Base-by-base conservation (phyloP, 2,888 invertebrate genomes). In the Cataglyphis rosenhaueri region DNA sequence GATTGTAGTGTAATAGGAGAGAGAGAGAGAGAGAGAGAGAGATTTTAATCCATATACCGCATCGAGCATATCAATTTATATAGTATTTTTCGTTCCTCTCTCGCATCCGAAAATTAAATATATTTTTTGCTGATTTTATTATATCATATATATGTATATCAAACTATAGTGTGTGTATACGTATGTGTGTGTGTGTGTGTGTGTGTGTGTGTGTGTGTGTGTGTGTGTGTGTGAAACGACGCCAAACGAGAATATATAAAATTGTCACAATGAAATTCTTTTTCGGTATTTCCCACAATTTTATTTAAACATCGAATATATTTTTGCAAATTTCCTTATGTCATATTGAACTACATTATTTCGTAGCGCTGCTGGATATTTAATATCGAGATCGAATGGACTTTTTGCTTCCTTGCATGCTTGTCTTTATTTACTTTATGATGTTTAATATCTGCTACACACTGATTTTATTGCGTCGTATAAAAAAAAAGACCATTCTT, bases 81-180 rank as follows among this genome's bases (percentile, higher is more conserved):
- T 70, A 68, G 57, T 57, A 59, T 78, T 78, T 78, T 70, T 41
- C 21, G 6, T 57, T 59, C 12, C 21, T 59, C 71, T 8, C 78
- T 78, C 52, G n/a, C 52, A 52, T 70, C 21, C 21, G 52, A 55
- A 59, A 59, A 78, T 70, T 78, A 70, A 70, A 78, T 78, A 66
- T 44, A 44, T 64, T 59, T 73, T 48, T 29, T 61, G 62, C 44
- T 74, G 73, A 84, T 84, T 79, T 81, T 61, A 57, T 81, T 64
- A 70, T 55, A 55, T 76, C n/a, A n/a, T 52, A n/a, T 55, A 57
- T 70, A 59, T 52, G 48, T 55, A 57, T 78, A 59, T 70, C 32
- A 78, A 78, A 70, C 52, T 78, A 66, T 29, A 52, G 52, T 65
- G 48, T 38, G 21, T 52, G 52, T 52, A 18, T n/a, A 21, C 21